Base-by-base conservation (phyloP, 1,140 invertebrate species). In the Diorhabda elongata region DNA sequence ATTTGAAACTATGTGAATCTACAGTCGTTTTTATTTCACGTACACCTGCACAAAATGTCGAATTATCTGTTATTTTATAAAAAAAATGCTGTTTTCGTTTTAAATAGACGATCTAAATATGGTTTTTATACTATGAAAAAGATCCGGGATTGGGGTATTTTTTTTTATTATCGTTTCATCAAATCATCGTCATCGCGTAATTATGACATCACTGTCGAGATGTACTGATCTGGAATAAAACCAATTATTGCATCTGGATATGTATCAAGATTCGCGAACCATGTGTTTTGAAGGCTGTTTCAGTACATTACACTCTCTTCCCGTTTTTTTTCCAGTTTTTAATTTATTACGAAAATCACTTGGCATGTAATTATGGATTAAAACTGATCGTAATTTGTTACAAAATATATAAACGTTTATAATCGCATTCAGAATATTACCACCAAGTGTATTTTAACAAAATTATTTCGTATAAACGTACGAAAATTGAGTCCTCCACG, bases 231-330 rank as follows among this genome's bases (percentile, higher is more conserved):
- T 42, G 52, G 52, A n/a, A 11, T 52, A 42, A 64, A 11, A 64
- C 8, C 42, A 64, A 41, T 66, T 58, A 66, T 66, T 66, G 56
- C 56, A 66, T 66, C 58, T 66, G 43, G 52, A 66, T 66, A 58
- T 66, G 56, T 56, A 11, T 42, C 47, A 47, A 44, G 44, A 64
- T 64, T 64, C 45, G 63, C 63, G n/a, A 64, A 47, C 52, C 64
- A 66, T 66, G 64, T 57, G 57, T 42, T 66, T 59, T 44, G 64
- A 66, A 66, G 64, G 64, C 44, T 66, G 64, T 58, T 66, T 41
- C 64, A 59, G 64, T 66, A 58, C 64, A 59, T 66, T 66, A 66
- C 63, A 44, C 64, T 66, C 57, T n/a, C 9, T 58, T 44, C 42
- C 61, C 44, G 44, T 62, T 44, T 62, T 52, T 52, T n/a, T 52